These are phyloP conservation scores for Drosophila hydei DNA, from an alignment of 1,140 invertebrate genomes.

Conservation along the genomic window DNA sequence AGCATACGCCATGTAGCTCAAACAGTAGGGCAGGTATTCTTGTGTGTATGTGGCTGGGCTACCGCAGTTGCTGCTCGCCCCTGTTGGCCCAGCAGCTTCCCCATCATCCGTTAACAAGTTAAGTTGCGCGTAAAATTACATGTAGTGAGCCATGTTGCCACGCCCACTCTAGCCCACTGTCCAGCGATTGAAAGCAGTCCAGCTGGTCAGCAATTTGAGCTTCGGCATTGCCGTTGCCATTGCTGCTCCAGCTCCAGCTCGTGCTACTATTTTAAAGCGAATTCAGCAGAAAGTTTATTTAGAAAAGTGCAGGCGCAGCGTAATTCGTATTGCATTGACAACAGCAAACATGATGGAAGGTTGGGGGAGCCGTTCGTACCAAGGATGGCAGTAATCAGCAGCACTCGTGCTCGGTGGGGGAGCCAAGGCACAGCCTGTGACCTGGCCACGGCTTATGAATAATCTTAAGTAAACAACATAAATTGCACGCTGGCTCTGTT, in stretches of 20 bases:
- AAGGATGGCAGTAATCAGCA: slow-evolving; percentile 25
- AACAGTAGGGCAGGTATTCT: slow-evolving; percentile 44
- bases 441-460: slow-evolving; percentile 58
- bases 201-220: slow-evolving; percentile 76
- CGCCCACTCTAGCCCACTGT: slow-evolving; percentile 25
- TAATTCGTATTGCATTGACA: slow-evolving; percentile 70
- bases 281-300: slow-evolving; percentile 78
- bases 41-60: no score
- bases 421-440: background rate
- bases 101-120: slow-evolving; percentile 65
- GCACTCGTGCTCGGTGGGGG: background rate
- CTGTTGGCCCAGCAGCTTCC: background rate
- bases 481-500: slow-evolving; percentile 72
- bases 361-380: background rate
- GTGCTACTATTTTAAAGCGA: slow-evolving; percentile 61
- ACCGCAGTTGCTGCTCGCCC: background rate
- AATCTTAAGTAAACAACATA: slow-evolving; percentile 80
- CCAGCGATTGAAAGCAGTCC: slow-evolving; percentile 16
- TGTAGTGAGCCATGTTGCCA: slow-evolving; percentile 73
- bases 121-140: slow-evolving; percentile 82
- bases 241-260: slow-evolving; percentile 17
- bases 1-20: slow-evolving; percentile 71
- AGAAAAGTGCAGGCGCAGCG: slow-evolving; percentile 75
- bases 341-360: slow-evolving; percentile 39
- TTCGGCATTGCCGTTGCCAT: slow-evolving; percentile 29